Conservation (phyloP, 1,140 invertebrate genomes). For the Vanessa tameamea region DNA sequence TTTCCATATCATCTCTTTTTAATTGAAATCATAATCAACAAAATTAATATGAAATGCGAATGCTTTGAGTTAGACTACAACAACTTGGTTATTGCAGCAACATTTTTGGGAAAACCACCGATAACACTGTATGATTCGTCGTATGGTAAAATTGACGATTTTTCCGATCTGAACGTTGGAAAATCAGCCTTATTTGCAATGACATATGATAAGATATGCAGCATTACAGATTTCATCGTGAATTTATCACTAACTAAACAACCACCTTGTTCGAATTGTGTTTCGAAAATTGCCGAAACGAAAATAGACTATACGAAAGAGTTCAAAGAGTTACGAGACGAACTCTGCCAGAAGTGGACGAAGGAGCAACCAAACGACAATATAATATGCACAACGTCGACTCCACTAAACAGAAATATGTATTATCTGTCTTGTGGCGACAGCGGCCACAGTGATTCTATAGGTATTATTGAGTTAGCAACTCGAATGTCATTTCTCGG, state of each 20-base stretch:
- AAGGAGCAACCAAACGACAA: conserved; percentile 66
- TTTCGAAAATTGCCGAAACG: conserved; percentile 67
- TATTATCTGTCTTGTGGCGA: conserved; percentile 65
- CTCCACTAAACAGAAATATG: conserved; percentile 65
- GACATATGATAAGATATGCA: conserved; percentile 75
- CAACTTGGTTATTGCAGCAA: conserved; percentile 66
- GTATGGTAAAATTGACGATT: conserved; percentile 64
- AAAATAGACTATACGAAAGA: conserved; percentile 65
- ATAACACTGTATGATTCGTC: conserved; percentile 67
- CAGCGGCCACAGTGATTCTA: conserved; percentile 56
- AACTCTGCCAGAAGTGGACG: conserved; percentile 67
- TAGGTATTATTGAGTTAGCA: conserved; percentile 69
- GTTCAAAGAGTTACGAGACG: conserved; percentile 58
- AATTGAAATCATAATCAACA: conserved; percentile 71
- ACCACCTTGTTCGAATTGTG: conserved; percentile 65
- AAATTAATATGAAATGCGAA: conserved; percentile 76
- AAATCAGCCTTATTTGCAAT: conserved; percentile 73
- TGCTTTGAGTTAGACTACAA: conserved; percentile 69
- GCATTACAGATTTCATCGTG: conserved; percentile 64
- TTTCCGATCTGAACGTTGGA: conserved; percentile 64
- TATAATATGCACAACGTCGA: conserved; percentile 70
- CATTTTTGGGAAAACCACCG: conserved; percentile 67
- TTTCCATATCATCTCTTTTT: conserved; percentile 73
- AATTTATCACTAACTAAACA: conserved; percentile 62
- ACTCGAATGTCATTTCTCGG: conserved; percentile 71